Evolutionary conservation across 1,140 invertebrate species (phyloP), one percentile per base, ranked within the genome.

Genomic region (roundworm (Caenorhabditis elegans)): DNA sequence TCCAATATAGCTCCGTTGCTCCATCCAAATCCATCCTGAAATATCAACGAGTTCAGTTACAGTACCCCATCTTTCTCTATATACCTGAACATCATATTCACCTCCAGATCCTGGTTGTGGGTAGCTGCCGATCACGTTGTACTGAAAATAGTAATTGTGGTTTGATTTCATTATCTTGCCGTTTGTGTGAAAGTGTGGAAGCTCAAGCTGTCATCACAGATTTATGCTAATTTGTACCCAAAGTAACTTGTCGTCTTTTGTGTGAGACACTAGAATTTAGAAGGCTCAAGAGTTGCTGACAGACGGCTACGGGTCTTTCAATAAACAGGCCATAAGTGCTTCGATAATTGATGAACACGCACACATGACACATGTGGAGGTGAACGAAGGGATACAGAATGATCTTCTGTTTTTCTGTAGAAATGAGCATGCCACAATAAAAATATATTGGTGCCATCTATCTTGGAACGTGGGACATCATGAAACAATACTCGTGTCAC

Each of bases 1-100:
- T 95, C 94, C 28, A 96, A 90, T 19, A 94, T 92, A 0, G 96
- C 93, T 3, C 96, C 96, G 89, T 97, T 97, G 0, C 94, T 94
- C 96, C 96, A 98, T 2, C 95, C 96, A 88, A 98, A 98, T 13
- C 96, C 96, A 22, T 92, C 92, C 77, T 82, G 31, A 39, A 82
- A 78, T 6, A 19, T 46, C n/a, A 5, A 22, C 6, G 22, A 28
- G 13, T n/a, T 51, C 3, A 70, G 13, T 17, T 28, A 77, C 19
- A 77, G 43, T 24, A 49, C 22, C 0, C 34, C 5, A 43, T 43
- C 5, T 5, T 15, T 43, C 39, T n/a, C 19, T 31, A 3, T 3
- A 19, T 53, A 82, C 81, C 90, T 87, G 87, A 22, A 95, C 94
- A 0, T 91, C 91, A 89, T 97, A 97, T 90, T 98, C 96, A 0